Conservation (phyloP, 2,797 vertebrate genomes). For the Mallotus villosus region DNA sequence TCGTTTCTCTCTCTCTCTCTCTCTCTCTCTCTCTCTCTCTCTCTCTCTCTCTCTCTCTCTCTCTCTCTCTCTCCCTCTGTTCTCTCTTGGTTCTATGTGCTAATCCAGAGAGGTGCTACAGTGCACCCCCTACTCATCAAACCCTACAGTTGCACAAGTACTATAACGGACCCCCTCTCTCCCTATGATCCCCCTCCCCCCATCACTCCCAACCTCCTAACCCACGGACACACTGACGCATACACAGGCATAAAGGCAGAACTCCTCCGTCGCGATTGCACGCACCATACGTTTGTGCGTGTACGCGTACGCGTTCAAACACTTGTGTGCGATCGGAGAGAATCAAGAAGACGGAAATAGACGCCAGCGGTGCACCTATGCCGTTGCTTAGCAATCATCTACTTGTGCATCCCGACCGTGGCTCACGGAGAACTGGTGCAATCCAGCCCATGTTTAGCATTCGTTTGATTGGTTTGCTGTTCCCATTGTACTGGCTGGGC, state of each 20-base stretch:
- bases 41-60: neutral
- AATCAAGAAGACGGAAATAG: constrained; percentile 53
- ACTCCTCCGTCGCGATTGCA: too few relatives aligned
- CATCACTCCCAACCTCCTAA: neutral
- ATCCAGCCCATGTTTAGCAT: neutral
- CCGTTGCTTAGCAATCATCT: constrained; percentile 56
- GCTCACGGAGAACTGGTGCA: neutral
- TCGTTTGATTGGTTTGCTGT: neutral
- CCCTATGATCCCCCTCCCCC: neutral
- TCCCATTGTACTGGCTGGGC: neutral
- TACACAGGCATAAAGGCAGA: neutral
- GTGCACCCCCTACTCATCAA: neutral
- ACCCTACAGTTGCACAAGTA: neutral
- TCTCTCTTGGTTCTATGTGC: neutral
- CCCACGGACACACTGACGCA: neutral
- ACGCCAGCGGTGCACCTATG: constrained; percentile 41
- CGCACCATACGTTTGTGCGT: neutral
- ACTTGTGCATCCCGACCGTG: neutral
- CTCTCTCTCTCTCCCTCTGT: neutral
- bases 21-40: neutral
- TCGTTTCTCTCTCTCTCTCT: neutral
- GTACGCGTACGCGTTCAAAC: neutral
- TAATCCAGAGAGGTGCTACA: neutral
- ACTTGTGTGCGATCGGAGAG: constrained; percentile 42
- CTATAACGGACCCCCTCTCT: constrained; percentile 1